Conservation (phyloP, 2,113 vertebrate genomes). For the Cyanistes caeruleus region DNA sequence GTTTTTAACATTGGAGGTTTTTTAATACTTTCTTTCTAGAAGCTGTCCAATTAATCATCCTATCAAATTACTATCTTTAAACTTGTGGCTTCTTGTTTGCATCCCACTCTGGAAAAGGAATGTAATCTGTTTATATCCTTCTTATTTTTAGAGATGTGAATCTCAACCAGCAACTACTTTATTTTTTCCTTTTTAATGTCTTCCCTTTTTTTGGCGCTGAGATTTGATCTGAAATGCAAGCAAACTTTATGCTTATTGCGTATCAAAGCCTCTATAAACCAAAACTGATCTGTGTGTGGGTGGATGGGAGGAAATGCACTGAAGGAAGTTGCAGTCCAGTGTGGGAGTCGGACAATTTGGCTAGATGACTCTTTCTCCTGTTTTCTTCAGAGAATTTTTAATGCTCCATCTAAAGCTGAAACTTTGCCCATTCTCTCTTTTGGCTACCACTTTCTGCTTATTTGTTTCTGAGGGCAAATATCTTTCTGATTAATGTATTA, state of each 20-base stretch:
- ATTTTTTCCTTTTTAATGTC: neutral
- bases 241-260: neutral
- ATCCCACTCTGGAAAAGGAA: neutral
- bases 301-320: neutral
- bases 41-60: neutral
- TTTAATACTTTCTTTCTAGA: neutral
- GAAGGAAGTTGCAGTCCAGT: neutral
- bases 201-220: neutral
- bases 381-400: neutral
- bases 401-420: neutral
- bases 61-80: neutral
- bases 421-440: neutral
- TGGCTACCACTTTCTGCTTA: neutral
- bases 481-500: neutral
- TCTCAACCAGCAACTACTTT: neutral
- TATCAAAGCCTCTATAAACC: neutral
- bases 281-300: neutral
- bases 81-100: neutral
- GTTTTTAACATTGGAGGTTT: neutral
- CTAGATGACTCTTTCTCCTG: neutral
- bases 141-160: neutral
- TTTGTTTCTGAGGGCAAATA: neutral
- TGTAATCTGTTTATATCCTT: neutral
- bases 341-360: neutral
- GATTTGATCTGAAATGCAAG: neutral